phyloP scores from a whole-genome alignment of 2,113 vertebrate genomes.

The Myrmophylax atrothorax region DNA sequence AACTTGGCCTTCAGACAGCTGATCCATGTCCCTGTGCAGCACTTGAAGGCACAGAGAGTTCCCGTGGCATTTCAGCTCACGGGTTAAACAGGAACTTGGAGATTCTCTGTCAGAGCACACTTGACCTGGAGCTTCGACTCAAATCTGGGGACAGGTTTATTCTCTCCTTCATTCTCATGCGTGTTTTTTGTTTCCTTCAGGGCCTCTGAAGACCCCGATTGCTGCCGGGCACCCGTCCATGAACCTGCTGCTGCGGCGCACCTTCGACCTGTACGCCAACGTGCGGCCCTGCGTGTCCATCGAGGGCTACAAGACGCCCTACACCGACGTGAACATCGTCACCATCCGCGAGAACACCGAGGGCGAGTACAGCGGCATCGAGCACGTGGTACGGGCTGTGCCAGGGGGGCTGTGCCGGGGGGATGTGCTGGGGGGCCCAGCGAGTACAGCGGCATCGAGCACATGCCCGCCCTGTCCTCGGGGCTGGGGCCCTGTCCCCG shows the following conservation, averaged over 20 bases:
- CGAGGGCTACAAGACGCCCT: constrained; percentile 93
- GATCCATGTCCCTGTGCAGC: neutral
- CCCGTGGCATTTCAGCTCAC: neutral
- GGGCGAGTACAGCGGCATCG: constrained; percentile 94
- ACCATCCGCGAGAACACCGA: constrained; percentile 90
- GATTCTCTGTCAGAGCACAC: neutral
- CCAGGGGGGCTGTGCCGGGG: no score
- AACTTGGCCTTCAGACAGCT: neutral
- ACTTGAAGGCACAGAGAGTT: neutral
- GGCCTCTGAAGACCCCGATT: constrained; percentile 94
- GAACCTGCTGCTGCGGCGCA: constrained; percentile 93
- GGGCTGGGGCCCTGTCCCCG: no score
- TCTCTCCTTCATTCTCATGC: neutral
- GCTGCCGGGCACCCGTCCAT: constrained; percentile 96
- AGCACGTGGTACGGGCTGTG: constrained; percentile 84
- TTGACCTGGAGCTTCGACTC: neutral
- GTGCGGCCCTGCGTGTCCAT: constrained; percentile 94
- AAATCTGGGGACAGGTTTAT: neutral
- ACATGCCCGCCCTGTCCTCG: no score
- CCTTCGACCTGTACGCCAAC: constrained; percentile 95
- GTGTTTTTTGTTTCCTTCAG: constrained; percentile 24
- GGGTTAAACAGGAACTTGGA: neutral
- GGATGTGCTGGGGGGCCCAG: no score
- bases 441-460: no score
- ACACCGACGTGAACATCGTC: constrained; percentile 87